A percentile compares a stretch with the other conserved stretches of the same genome.
phyloP scores from a whole-genome alignment of 2,888 invertebrate genomes.

The Heliconius cydno region DNA sequence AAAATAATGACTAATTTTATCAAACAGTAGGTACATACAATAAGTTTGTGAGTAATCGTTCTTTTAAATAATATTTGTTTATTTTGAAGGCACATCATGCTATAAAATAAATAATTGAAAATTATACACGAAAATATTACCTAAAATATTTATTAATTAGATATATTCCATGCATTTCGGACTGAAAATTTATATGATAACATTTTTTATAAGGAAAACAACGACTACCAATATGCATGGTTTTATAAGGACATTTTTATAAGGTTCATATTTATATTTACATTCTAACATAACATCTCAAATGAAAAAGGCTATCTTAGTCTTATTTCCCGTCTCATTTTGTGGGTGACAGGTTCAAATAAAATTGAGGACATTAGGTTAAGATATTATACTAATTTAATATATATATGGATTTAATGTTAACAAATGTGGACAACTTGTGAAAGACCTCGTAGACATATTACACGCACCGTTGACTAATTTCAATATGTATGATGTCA shows the following conservation, averaged over 20 bases:
- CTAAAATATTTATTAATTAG: no score
- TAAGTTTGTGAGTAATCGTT: not conserved
- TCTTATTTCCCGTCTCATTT: not conserved
- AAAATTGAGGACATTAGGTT: not conserved
- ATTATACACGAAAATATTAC: no score
- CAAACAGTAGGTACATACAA: not conserved
- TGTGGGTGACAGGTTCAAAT: not conserved
- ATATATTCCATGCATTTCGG: no score
- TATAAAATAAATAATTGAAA: no score
- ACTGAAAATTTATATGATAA: no score
- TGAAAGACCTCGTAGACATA: conserved; percentile 17
- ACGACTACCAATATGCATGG: no score
- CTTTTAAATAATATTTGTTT: not conserved
- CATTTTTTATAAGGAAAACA: no score
- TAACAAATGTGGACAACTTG: not conserved
- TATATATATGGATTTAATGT: not conserved
- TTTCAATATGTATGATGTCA: conserved; percentile 13
- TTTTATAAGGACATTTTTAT: no score
- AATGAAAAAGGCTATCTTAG: not conserved
- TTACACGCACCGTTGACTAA: conserved; percentile 6
- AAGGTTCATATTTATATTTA: no score
- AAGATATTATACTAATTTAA: not conserved
- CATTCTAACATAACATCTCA: no score
- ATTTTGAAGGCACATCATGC: no score
- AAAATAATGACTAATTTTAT: not conserved